Evolutionary conservation across 1,140 invertebrate genomes (phyloP).

Genomic region (Trinorchestia longiramus): DNA sequence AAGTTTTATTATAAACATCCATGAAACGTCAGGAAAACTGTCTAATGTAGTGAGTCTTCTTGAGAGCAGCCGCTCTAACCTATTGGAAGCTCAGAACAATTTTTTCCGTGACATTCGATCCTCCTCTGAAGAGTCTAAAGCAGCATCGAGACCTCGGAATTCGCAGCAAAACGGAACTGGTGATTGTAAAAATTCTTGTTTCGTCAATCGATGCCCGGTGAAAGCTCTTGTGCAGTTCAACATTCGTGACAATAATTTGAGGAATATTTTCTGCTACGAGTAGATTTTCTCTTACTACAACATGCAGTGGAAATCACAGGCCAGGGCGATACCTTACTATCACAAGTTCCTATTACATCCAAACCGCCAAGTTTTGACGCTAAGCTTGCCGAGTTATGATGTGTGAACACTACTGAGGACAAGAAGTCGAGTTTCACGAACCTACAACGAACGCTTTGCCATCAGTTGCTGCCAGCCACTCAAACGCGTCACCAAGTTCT

Average conservation of each 20-base stretch:
- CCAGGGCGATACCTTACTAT: too few species aligned
- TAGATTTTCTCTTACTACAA: neutral
- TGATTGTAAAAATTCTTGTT: constrained; percentile 16
- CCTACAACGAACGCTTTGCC: too few species aligned
- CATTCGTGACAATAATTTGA: neutral
- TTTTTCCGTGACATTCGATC: neutral
- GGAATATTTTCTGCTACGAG: neutral
- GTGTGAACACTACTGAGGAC: too few species aligned
- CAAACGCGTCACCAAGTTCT: too few species aligned
- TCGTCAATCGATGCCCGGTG: neutral
- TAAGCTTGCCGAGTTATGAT: too few species aligned
- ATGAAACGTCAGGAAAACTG: neutral
- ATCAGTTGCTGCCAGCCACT: too few species aligned
- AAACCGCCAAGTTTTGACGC: too few species aligned
- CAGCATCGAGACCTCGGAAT: neutral
- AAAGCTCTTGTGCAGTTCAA: neutral
- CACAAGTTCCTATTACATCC: too few species aligned
- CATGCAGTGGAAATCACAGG: too few species aligned
- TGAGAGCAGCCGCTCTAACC: neutral
- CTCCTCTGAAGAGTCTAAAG: neutral
- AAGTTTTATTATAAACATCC: neutral
- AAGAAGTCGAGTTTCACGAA: too few species aligned
- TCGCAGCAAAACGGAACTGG: constrained; percentile 8
- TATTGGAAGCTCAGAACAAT: neutral
- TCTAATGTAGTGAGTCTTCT: neutral